Percentiles rank a stretch among this genome's conserved stretches.
These are phyloP conservation scores for Tetrax tetrax DNA, from an alignment of 2,113 vertebrate genomes.

Conservation along the genomic window DNA sequence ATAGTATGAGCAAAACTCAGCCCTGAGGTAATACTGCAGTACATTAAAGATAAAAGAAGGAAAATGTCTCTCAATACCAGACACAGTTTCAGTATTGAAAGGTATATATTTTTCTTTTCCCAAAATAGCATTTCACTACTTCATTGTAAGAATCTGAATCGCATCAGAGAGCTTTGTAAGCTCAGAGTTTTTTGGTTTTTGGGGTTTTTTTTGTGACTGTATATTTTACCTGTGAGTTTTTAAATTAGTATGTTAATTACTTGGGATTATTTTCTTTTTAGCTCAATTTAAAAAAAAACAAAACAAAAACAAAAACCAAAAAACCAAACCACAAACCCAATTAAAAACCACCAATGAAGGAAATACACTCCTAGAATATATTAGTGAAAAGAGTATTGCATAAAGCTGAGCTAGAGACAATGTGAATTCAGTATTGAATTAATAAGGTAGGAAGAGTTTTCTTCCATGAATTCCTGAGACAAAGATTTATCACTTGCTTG, in stretches of 20 bases:
- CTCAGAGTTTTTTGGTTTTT: background rate
- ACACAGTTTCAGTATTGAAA: background rate
- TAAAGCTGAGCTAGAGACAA: background rate
- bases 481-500: background rate
- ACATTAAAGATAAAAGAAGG: background rate
- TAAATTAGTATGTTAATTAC: background rate
- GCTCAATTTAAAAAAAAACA: background rate
- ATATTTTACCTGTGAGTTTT: background rate
- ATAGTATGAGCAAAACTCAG: background rate
- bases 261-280: background rate
- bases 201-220: background rate
- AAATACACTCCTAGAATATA: background rate
- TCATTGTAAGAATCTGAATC: background rate
- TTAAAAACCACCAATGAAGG: background rate
- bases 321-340: background rate
- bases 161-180: background rate
- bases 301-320: accelerated
- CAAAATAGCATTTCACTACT: background rate
- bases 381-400: background rate
- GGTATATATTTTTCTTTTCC: background rate
- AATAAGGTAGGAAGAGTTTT: background rate
- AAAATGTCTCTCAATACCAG: background rate
- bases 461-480: background rate
- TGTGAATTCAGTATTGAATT: background rate
- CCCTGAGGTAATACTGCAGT: background rate